Evolutionary conservation across 1,140 invertebrate species (phyloP).

Genomic region (Ladona fulva): DNA sequence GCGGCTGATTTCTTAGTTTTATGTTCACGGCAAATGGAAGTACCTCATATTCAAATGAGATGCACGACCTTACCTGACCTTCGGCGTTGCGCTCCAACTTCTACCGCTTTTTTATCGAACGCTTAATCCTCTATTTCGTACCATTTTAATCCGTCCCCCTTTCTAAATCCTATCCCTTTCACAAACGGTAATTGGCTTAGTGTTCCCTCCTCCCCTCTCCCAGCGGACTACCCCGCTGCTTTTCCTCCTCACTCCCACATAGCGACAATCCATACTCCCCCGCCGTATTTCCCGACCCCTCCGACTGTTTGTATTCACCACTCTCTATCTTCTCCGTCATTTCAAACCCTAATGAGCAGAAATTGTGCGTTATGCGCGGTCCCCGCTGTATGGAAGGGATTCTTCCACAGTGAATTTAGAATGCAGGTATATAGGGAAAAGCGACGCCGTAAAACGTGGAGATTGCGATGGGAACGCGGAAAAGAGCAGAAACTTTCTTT

Average conservation of each 20-base stretch:
- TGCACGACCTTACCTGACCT: background rate
- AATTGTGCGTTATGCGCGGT: constrained; percentile 3
- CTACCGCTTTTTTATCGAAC: background rate
- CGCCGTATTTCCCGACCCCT: background rate
- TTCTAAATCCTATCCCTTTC: constrained; percentile 1
- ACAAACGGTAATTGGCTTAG: background rate
- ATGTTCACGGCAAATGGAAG: too few species aligned
- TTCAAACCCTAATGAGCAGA: constrained; percentile 1
- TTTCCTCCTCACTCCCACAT: background rate
- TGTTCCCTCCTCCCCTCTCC: background rate
- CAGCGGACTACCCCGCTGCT: background rate
- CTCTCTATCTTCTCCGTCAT: background rate
- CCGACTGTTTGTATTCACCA: background rate
- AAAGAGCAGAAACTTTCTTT: too few species aligned
- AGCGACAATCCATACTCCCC: background rate
- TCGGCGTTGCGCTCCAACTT: background rate
- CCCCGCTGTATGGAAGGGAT: background rate
- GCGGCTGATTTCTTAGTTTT: too few species aligned
- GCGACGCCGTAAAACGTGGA: too few species aligned
- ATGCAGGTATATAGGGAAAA: background rate
- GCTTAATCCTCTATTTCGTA: constrained; percentile 2
- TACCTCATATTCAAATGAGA: background rate
- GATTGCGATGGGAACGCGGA: too few species aligned
- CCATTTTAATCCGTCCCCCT: background rate
- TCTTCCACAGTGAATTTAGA: background rate